Evolutionary conservation across 2,113 vertebrate species (phyloP), one percentile per base, ranked within the genome.

Genomic region (Atlantisia rogersi): DNA sequence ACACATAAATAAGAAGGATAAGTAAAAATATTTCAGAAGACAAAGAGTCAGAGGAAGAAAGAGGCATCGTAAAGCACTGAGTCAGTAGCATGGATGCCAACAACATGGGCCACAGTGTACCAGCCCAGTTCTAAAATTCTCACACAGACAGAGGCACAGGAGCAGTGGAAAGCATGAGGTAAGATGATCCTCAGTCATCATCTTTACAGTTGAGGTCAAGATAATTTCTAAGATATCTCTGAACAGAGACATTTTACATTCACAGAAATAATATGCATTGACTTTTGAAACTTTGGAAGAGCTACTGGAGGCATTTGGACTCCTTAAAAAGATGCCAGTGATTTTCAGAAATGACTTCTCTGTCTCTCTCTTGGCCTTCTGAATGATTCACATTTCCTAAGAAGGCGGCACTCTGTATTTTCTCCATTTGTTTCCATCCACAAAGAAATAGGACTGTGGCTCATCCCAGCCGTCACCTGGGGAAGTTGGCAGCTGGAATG

Each of bases 81-180:
- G 55, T 6, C 29, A 62, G 64, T 5, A 17, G 18, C 53, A 7
- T 1, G 4, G 52, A 16, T 56, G 65, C 58, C 11, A 12, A 37
- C 52, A 15, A 32, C 37, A 68, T 4, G 22, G 86, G 39, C 21
- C 62, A 11, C 42, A 9, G 35, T 11, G 3, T 28, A 64, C 6
- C 35, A 42, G 37, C 26, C 67, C 13, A 25, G 15, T 7, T 16
- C 2, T 3, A 31, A 14, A 3, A 16, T 40, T 5, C 12, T 21
- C 2, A 3, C 58, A 5, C 42, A 21, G 73, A 40, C n/a, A 62
- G 15, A 46, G 40, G 21, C 9, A 25, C 0, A 26, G 39, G 14
- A 16, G 37, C 1, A 4, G 4, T 3, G 8, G 35, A 5, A 17
- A 44, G n/a, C 21, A 31, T 12, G 35, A 22, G 19, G 8, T 12